phyloP scores from a whole-genome alignment of 2,113 vertebrate genomes.

The Panthera tigris region DNA sequence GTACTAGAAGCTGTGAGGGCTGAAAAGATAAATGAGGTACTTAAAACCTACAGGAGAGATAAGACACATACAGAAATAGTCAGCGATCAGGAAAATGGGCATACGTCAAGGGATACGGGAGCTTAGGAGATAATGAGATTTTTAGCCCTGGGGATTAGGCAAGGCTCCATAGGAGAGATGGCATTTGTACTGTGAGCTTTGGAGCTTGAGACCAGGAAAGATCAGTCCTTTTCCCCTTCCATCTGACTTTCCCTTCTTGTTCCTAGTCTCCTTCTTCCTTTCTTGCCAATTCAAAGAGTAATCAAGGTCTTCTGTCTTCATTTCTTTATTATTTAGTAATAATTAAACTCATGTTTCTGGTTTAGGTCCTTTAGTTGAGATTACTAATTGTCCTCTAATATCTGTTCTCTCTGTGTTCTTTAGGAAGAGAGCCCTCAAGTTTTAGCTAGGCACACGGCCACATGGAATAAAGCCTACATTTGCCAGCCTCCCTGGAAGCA shows the following conservation, averaged over 20 bases:
- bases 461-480: background rate
- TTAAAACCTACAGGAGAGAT: background rate
- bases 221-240: background rate
- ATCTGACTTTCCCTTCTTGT: background rate
- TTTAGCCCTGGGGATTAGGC: background rate
- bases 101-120: background rate
- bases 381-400: background rate
- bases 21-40: background rate
- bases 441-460: background rate
- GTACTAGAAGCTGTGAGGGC: background rate
- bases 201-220: background rate
- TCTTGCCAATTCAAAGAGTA: background rate
- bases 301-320: background rate
- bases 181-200: background rate
- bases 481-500: background rate
- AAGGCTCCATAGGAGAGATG: background rate
- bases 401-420: background rate
- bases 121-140: background rate
- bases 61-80: background rate
- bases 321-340: background rate
- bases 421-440: background rate
- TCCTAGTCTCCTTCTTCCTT: background rate
- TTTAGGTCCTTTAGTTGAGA: background rate
- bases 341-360: background rate
- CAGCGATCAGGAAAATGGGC: background rate